Percentiles rank a stretch among this genome's conserved stretches.
phyloP scores from a whole-genome alignment of 2,888 invertebrate species.

The Tholera decimalis region DNA sequence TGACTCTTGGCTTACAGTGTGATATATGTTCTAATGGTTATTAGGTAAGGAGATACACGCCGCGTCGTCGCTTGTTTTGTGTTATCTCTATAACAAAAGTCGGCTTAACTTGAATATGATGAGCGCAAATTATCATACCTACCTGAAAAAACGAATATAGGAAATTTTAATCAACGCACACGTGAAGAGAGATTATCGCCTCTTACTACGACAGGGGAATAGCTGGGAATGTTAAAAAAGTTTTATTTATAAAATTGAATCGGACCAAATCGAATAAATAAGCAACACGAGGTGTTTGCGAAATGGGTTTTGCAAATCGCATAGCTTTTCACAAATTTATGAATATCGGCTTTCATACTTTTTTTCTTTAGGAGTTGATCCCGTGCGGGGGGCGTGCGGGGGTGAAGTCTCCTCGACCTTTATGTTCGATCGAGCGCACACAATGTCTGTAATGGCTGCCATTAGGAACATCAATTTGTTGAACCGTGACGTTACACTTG shows the following conservation, averaged over 20 bases:
- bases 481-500: conserved; percentile 84
- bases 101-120: conserved; percentile 62
- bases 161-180: conserved; percentile 75
- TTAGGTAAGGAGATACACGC: conserved; percentile 35
- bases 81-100: conserved; percentile 66
- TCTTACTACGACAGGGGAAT: conserved; percentile 47
- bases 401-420: conserved; percentile 75
- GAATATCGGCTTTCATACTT: conserved; percentile 81
- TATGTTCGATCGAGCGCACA: conserved; percentile 85
- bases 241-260: conserved; percentile 67
- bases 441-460: conserved; percentile 86
- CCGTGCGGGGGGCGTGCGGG: conserved; percentile 65
- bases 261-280: conserved; percentile 72
- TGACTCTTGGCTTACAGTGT: conserved; percentile 14
- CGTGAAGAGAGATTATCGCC: conserved; percentile 64
- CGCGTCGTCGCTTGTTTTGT: conserved; percentile 26
- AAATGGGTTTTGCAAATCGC: conserved; percentile 75
- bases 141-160: conserved; percentile 68
- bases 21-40: conserved; percentile 43
- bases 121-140: conserved; percentile 69
- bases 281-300: conserved; percentile 67
- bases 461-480: conserved; percentile 86
- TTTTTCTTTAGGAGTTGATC: conserved; percentile 78
- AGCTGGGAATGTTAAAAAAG: conserved; percentile 60
- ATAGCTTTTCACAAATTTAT: conserved; percentile 78